Evolutionary conservation across 2,888 invertebrate species (phyloP).

Genomic region (Troides oblongomaculatus): DNA sequence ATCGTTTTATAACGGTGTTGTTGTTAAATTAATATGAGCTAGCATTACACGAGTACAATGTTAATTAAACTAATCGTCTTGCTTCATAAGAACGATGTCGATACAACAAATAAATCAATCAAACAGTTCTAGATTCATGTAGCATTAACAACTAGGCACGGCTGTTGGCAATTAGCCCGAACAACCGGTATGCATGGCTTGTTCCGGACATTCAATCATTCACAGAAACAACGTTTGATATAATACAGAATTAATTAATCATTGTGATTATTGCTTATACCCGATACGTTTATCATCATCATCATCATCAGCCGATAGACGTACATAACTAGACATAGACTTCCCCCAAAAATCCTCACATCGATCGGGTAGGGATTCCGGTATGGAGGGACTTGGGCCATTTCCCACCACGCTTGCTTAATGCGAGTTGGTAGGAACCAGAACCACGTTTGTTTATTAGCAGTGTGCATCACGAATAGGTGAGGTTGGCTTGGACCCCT

Average conservation of each 20-base stretch:
- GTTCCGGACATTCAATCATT: constrained; percentile 22
- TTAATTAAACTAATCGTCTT: constrained; percentile 4
- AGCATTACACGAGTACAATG: not conserved
- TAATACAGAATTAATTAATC: not conserved
- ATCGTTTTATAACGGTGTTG: not conserved
- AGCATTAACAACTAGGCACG: constrained; percentile 9
- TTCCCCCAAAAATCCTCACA: too few species aligned
- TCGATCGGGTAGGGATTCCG: too few species aligned
- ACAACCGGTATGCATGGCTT: constrained; percentile 1
- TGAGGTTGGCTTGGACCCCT: too few species aligned
- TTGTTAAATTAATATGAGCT: not conserved
- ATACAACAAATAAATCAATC: constrained; percentile 22
- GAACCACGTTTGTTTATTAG: too few species aligned
- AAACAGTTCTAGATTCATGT: constrained; percentile 18
- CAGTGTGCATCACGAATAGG: too few species aligned
- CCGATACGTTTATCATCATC: too few species aligned
- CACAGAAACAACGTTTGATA: constrained; percentile 5
- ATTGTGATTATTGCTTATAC: not conserved
- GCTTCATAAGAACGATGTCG: constrained; percentile 14
- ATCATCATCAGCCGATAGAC: too few species aligned
- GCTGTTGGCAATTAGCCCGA: constrained; percentile 23
- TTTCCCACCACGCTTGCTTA: too few species aligned
- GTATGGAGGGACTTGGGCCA: too few species aligned
- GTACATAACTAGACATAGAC: too few species aligned
- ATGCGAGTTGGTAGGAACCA: too few species aligned